Percentiles rank a stretch among this genome's conserved stretches.
These are phyloP conservation scores for Calypte anna DNA, from an alignment of 2,113 vertebrate species.

Conservation along the genomic window DNA sequence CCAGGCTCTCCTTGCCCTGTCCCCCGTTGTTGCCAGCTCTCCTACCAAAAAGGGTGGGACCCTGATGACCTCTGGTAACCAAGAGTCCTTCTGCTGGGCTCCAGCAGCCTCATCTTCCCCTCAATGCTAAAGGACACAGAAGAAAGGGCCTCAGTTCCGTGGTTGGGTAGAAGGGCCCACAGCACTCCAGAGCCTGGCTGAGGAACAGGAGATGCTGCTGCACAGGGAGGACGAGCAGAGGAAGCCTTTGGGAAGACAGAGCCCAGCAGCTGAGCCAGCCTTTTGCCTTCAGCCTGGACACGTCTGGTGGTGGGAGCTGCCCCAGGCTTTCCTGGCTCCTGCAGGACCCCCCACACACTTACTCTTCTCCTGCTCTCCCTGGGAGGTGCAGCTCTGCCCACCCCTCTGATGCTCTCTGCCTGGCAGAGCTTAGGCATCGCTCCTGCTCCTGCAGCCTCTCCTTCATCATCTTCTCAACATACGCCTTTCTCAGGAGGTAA, in stretches of 20 bases:
- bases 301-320: neutral
- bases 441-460: neutral
- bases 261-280: neutral
- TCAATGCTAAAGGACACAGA: neutral
- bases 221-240: neutral
- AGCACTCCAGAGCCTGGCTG: neutral
- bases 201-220: neutral
- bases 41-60: too few species aligned
- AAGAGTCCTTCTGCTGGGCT: neutral
- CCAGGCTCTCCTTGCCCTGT: too few species aligned
- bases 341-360: neutral
- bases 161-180: neutral
- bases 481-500: neutral
- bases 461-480: neutral
- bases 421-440: neutral
- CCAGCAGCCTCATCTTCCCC: neutral
- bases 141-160: neutral
- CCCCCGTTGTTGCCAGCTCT: too few species aligned
- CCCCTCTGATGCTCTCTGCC: neutral
- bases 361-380: neutral
- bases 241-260: neutral
- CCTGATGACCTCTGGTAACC: too few species aligned
- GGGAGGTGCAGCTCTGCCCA: neutral
- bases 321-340: too few species aligned
- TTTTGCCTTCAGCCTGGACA: neutral